Evolutionary conservation across 2,888 invertebrate genomes (phyloP), one percentile per base, ranked within the genome.

Genomic region (Drosophila bunnanda): DNA sequence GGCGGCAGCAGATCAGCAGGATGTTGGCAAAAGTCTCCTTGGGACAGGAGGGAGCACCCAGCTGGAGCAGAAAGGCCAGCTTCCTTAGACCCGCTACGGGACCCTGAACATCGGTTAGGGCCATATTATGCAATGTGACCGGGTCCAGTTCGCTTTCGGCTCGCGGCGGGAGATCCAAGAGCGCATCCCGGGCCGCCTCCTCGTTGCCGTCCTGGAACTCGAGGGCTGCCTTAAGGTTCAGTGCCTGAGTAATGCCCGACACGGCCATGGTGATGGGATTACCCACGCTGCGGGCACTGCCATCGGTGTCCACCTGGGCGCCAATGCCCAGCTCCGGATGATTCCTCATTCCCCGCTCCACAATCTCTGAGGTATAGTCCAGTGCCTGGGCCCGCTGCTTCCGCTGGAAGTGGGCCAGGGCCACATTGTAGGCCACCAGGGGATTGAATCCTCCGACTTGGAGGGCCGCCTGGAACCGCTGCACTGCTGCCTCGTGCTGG

Each of bases 291-390:
- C 98, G 95, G 1, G 91, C 91, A 60, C 91, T 92, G 41, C 91
- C 92, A 60, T 93, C 93, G 5, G 91, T 91, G 91, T 99, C 99
- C 28, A 98, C 97, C 91, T 98, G 98, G 95, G 98, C 98, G 0
- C 99, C 99, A 13, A 99, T 98, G 83, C 98, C 98, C 81, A 99
- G 93, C 91, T 99, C 99, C 36, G 99, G 99, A 93, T 99, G 98
- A 92, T 99, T 98, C 70, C 97, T 94, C 75, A 99, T 98, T 12
- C 99, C 99, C 90, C 96, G 95, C 92, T 99, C 99, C 78, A 99
- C 98, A 59, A 99, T 99, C 88, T 97, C 97, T 32, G 90, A 90
- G 65, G 99, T 98, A 90, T 97, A 97, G 92, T 98, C 98, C 46
- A 98, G 93, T 1, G 99, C 97, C 80, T 96, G 96, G 0, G 98